Evolutionary conservation across 2,888 invertebrate species (phyloP).

Genomic region (Aplocera efformata): DNA sequence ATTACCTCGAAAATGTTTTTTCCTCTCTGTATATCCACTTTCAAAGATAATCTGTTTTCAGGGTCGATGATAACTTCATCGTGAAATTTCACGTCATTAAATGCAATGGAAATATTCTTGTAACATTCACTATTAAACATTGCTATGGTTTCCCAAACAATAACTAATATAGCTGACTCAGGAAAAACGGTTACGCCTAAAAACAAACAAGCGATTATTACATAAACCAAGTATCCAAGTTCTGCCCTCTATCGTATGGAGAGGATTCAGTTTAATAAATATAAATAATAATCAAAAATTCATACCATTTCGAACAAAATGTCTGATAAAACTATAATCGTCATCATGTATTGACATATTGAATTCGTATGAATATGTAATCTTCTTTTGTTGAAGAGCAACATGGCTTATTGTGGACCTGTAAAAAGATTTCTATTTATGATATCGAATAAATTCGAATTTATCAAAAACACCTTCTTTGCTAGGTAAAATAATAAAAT

Average conservation of each 20-base stretch:
- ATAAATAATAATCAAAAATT: no score
- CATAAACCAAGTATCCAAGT: no score
- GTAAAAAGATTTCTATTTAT: neutral
- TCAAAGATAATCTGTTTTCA: conserved; percentile 6
- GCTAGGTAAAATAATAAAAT: no score
- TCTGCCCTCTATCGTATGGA: no score
- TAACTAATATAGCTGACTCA: conserved; percentile 76
- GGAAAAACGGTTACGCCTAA: conserved; percentile 82
- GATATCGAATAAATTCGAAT: conserved; percentile 3
- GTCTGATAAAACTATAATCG: conserved; percentile 37
- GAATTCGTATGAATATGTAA: conserved; percentile 26
- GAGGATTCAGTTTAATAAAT: no score
- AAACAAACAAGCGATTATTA: conserved; percentile 11
- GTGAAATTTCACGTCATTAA: conserved; percentile 14
- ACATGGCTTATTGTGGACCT: conserved; percentile 28
- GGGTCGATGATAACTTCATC: neutral
- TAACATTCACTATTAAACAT: conserved; percentile 6
- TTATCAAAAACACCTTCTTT: no score
- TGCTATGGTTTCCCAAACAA: conserved; percentile 72
- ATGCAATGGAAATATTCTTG: conserved; percentile 9
- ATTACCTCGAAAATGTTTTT: conserved; percentile 16
- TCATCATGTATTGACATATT: conserved; percentile 40
- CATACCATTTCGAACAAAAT: conserved; percentile 40
- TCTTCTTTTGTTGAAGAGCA: conserved; percentile 20
- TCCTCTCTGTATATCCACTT: conserved; percentile 11